phyloP scores from a whole-genome alignment of 2,888 invertebrate genomes.

The Isoperla grammatica region DNA sequence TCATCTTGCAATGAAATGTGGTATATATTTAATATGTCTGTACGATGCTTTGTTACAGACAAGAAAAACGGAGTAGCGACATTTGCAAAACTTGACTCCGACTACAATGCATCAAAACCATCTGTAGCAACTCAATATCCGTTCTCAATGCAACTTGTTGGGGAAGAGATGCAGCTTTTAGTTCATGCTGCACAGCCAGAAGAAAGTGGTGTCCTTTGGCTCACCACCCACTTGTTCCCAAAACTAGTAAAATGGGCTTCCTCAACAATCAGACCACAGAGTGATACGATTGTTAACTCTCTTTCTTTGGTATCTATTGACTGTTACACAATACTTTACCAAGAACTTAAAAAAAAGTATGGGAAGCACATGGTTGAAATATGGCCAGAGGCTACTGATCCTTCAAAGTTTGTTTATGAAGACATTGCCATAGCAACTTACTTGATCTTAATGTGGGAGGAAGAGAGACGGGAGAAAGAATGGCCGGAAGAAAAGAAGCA shows the following conservation, averaged over 20 bases:
- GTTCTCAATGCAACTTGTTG: constrained; percentile 42
- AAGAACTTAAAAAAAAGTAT: constrained; percentile 70
- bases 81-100: constrained; percentile 1
- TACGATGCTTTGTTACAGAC: constrained; percentile 35
- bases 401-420: constrained; percentile 92
- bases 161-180: constrained; percentile 41
- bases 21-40: too few relatives aligned
- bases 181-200: constrained; percentile 33
- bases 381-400: constrained; percentile 93
- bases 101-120: neutral
- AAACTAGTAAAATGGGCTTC: constrained; percentile 57
- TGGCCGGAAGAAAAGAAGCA: constrained; percentile 41
- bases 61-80: constrained; percentile 10
- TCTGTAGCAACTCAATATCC: constrained; percentile 40
- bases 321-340: constrained; percentile 66
- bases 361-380: constrained; percentile 66
- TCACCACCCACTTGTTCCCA: constrained; percentile 51
- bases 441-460: constrained; percentile 72
- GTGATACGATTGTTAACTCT: constrained; percentile 44
- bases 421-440: constrained; percentile 93
- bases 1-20: too few relatives aligned
- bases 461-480: constrained; percentile 46
- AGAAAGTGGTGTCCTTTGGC: constrained; percentile 46
- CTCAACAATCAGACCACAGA: neutral
- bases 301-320: constrained; percentile 61